A percentile compares a stretch with the other conserved stretches of the same genome.
phyloP scores from a whole-genome alignment of 2,888 invertebrate species.

The Adineta ricciae region DNA sequence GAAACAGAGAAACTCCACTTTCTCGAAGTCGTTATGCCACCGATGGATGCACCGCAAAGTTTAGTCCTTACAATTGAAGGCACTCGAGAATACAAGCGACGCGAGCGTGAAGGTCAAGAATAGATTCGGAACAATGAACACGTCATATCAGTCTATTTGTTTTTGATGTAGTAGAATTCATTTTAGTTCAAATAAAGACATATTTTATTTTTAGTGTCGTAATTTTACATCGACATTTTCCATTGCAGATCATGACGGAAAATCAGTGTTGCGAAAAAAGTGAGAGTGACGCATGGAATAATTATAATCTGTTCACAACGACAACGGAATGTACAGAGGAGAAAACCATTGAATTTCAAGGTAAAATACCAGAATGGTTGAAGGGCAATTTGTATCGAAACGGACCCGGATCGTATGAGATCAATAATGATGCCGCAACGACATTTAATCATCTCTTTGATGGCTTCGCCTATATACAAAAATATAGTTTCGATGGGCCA shows the following conservation, averaged over 20 bases:
- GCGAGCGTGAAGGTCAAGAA: not conserved
- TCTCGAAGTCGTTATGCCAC: not conserved
- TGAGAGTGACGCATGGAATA: not conserved
- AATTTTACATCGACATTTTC: too few relatives aligned
- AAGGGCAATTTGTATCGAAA: not conserved
- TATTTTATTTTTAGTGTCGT: too few relatives aligned
- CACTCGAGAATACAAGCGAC: not conserved
- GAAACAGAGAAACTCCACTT: not conserved
- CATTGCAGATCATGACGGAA: too few relatives aligned
- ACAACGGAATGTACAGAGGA: not conserved
- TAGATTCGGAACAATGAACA: not conserved
- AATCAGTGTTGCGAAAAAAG: too few relatives aligned
- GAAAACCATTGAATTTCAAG: not conserved
- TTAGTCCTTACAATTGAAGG: not conserved
- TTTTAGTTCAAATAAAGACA: too few relatives aligned
- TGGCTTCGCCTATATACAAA: not conserved
- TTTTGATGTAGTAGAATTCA: too few relatives aligned
- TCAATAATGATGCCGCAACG: not conserved
- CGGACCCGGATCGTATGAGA: not conserved
- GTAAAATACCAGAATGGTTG: not conserved
- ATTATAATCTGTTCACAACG: not conserved
- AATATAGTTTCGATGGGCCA: not conserved
- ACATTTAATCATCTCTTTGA: not conserved
- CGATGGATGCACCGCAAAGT: not conserved
- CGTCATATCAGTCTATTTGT: too few relatives aligned